phyloP scores from a whole-genome alignment of 1,140 invertebrate genomes.

The Micrasema longulum region DNA sequence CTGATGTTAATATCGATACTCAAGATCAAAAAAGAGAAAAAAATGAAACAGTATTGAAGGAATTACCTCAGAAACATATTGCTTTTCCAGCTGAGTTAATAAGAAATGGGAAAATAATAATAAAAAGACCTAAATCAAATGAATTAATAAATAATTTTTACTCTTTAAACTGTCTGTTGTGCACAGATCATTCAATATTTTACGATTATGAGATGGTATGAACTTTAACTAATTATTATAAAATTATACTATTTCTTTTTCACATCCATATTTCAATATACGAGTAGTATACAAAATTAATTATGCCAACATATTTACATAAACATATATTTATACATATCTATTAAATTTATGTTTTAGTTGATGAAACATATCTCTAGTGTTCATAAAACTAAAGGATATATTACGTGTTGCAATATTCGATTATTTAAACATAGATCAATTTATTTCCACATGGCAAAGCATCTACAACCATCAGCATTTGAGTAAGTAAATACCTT shows the following conservation, averaged over 20 bases:
- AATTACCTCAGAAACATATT: too few species aligned
- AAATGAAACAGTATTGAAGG: too few species aligned
- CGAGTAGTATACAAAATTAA: conserved; percentile 22
- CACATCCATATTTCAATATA: not conserved
- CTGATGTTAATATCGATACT: too few species aligned
- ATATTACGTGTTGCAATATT: conserved; percentile 47
- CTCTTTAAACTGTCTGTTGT: conserved; percentile 40
- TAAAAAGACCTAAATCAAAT: conserved; percentile 36
- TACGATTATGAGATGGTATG: too few species aligned
- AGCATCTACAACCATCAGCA: conserved; percentile 48
- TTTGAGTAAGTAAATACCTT: conserved; percentile 45
- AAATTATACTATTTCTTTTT: too few species aligned
- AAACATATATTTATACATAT: too few species aligned
- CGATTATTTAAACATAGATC: conserved; percentile 39
- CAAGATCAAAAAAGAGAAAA: too few species aligned
- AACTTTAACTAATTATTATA: too few species aligned
- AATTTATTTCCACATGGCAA: conserved; percentile 48
- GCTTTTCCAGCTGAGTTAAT: conserved; percentile 46
- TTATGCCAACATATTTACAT: conserved; percentile 19
- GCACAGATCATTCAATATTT: not conserved
- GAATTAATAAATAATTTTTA: conserved; percentile 47
- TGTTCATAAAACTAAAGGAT: conserved; percentile 40
- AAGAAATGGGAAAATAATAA: conserved; percentile 43
- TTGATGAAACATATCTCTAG: conserved; percentile 45
- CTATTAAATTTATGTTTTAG: conserved; percentile 33